Base-by-base conservation (phyloP, 2,888 invertebrate species). In the Steromphala cineraria region DNA sequence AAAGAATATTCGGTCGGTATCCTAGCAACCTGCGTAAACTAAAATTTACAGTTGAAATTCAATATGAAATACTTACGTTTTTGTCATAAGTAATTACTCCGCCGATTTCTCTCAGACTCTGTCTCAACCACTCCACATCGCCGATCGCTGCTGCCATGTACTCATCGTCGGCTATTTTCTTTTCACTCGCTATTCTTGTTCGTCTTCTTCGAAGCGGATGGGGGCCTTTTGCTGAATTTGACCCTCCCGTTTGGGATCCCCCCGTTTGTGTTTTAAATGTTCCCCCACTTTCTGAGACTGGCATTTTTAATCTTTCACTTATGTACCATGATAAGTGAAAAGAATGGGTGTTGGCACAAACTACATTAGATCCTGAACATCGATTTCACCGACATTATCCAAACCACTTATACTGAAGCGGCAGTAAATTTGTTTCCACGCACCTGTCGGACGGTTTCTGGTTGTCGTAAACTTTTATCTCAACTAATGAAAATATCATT, bases 111-210 rank as follows among this genome's bases (percentile, higher is more conserved):
- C 89, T 85, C 21, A 93, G 79, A 86, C 92, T 92, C 79, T 93
- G 93, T 78, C 90, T 89, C 31, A 93, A 81, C 93, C 93, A 93
- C 83, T 93, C 92, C 19, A 91, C 90, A 83, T 93, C 93, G 15
- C 93, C 93, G 62, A 93, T 92, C 4, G 93, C 92, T 17, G 93
- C 93, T 24, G 93, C 93, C 93, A 93, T 93, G 83, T 93, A 93
- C 75, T 93, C 92, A 88, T 93, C 93, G 78, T 92, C 92, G 36
- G 90, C 89, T 46, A 92, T 91, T 83, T 91, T 91, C 79, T 91
- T 91, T 77, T 91, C 91, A 74, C 85, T 88, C 7, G 86, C 84
- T 28, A 87, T 80, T 53, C 87, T 81, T 31, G 89, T 85, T 31
- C 89, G 82, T 62, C 90, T 86, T n/a, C 89, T 86, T 52, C 86